Percentiles rank a stretch among this genome's conserved stretches.
Conservation (phyloP, 1,140 invertebrate genomes). For the Lucilia sericata region DNA sequence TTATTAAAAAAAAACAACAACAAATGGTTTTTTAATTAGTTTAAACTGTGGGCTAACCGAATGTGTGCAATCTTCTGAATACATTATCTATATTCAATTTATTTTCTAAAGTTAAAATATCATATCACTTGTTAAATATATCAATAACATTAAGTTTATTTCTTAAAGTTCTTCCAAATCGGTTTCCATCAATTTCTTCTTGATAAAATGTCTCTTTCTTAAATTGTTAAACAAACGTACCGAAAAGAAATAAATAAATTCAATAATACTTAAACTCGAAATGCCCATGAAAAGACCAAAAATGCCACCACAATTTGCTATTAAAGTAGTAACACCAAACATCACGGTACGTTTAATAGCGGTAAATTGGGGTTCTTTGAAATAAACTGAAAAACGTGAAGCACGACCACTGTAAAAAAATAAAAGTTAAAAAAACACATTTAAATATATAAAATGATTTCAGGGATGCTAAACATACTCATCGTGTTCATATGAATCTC, state of each 20-base stretch:
- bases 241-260: constrained; percentile 70
- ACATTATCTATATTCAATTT: no score
- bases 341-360: constrained; percentile 74
- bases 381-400: constrained; percentile 70
- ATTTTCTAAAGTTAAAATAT: no score
- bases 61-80: no score
- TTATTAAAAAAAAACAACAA: no score
- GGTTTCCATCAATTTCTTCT: constrained; percentile 51
- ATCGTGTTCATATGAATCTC: constrained; percentile 56
- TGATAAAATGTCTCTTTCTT: constrained; percentile 56
- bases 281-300: constrained; percentile 75
- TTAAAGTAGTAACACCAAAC: constrained; percentile 75
- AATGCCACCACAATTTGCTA: constrained; percentile 77
- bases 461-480: no score
- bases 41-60: no score
- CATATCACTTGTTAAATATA: no score
- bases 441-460: no score
- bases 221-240: constrained; percentile 64
- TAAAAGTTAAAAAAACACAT: no score
- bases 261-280: constrained; percentile 71
- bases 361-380: constrained; percentile 76
- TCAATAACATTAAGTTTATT: no score
- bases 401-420: constrained; percentile 52
- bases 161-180: no score
- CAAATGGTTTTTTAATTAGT: no score